Percentiles rank a stretch among this genome's conserved stretches.
These are phyloP conservation scores for Morone saxatilis DNA, from an alignment of 2,113 vertebrate genomes.

Conservation along the genomic window DNA sequence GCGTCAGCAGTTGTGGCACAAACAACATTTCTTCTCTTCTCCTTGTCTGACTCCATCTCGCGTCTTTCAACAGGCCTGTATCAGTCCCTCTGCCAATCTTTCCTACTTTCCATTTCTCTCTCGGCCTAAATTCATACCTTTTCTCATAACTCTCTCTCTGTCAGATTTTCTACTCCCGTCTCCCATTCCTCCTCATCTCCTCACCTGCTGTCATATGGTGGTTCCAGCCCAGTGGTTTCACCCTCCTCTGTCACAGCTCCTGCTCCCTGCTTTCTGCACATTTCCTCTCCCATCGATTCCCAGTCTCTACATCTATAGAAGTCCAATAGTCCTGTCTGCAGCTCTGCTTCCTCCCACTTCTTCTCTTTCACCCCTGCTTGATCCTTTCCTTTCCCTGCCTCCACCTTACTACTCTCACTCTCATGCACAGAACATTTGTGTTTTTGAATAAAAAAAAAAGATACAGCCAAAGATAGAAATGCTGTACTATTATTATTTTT, in stretches of 20 bases:
- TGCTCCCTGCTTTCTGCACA: constrained; percentile 66
- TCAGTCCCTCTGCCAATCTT: constrained; percentile 65
- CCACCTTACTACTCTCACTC: constrained; percentile 28
- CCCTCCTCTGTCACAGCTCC: constrained; percentile 65
- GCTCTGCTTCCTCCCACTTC: constrained; percentile 51
- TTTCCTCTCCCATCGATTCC: constrained; percentile 70
- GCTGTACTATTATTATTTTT: constrained; percentile 27
- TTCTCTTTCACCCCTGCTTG: constrained; percentile 42
- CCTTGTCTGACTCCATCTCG: constrained; percentile 76
- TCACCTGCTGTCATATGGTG: constrained; percentile 73
- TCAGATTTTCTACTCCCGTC: constrained; percentile 62
- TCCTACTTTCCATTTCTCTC: constrained; percentile 55
- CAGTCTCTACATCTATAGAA: constrained; percentile 54
- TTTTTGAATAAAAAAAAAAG: constrained; percentile 14
- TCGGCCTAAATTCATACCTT: constrained; percentile 45
- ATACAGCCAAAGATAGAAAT: constrained; percentile 32
- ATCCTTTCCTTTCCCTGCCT: constrained; percentile 37
- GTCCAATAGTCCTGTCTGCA: constrained; percentile 61
- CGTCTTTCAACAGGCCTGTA: constrained; percentile 64
- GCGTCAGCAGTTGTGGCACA: constrained; percentile 70
- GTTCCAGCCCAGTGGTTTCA: constrained; percentile 69
- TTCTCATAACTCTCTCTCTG: constrained; percentile 51
- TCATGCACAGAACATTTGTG: constrained; percentile 15
- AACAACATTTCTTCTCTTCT: constrained; percentile 70
- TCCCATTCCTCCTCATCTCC: constrained; percentile 66